Conservation (phyloP, 1,140 invertebrate species). For the Helicoverpa zea region DNA sequence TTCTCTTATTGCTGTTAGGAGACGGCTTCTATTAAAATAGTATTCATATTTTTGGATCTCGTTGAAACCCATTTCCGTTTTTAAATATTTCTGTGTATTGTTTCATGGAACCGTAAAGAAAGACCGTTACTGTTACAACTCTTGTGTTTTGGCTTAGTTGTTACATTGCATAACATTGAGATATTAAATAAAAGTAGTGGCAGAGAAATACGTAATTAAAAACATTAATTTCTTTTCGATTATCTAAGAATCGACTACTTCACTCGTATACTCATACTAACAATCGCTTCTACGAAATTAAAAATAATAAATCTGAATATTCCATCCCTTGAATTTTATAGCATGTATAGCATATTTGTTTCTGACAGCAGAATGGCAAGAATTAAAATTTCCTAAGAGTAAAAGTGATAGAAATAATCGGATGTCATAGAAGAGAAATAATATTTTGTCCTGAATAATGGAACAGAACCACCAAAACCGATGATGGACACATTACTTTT, state of each 20-base stretch:
- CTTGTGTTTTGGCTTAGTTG: no score
- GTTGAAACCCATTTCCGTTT: no score
- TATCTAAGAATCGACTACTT: neutral
- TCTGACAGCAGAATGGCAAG: conserved; percentile 13
- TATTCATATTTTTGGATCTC: no score
- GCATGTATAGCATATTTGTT: neutral
- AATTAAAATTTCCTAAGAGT: neutral
- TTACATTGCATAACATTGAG: no score
- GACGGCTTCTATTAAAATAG: conserved; percentile 21
- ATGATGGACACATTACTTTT: conserved; percentile 51
- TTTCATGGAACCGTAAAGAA: no score
- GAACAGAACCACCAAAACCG: conserved; percentile 28
- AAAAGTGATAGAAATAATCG: conserved; percentile 14
- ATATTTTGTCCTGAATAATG: conserved; percentile 7
- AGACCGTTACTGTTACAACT: no score
- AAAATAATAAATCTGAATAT: neutral
- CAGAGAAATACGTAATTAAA: no score
- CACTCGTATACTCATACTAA: neutral
- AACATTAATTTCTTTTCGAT: neutral
- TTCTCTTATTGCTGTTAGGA: conserved; percentile 57
- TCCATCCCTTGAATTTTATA: neutral
- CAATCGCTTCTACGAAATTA: neutral
- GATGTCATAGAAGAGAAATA: conserved; percentile 14
- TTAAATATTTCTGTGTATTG: no score
- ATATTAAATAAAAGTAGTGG: no score